Evolutionary conservation across 1,140 invertebrate species (phyloP), one percentile per base, ranked within the genome.

Genomic region (Orius laevigatus): DNA sequence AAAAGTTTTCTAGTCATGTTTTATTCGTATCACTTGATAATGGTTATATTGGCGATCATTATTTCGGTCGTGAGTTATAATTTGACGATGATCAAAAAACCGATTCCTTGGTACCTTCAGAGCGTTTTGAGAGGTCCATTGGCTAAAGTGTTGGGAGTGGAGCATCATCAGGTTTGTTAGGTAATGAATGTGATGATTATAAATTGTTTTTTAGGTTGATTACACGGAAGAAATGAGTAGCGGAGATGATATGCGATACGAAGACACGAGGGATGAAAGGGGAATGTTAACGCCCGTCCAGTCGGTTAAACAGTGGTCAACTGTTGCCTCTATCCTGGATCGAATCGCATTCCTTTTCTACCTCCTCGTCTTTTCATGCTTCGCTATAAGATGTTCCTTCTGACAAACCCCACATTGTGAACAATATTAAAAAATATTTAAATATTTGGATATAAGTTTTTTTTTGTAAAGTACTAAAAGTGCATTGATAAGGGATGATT

Each of bases 51-150:
- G 34, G 75, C 75, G 1, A 65, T 76, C 35, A 62, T 79, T n/a
- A 58, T 77, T 14, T 75, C 78, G 9, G 71, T 78, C 3, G 25
- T 71, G 6, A 75, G 79, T 8, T 67, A 79, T 16, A 74, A 75
- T 35, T 52, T 77, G 45, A 62, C 36, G 4, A 39, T 48, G 12
- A 48, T 25, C 11, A 42, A 48, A 14, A 60, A 58, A 11, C 65
- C 68, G 1, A 56, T 76, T 19, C 76, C 76, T 2, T 70, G 71
- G 55, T 62, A 66, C 18, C 57, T 78, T 0, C 72, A 68, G 58
- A 61, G 66, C 32, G 50, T 71, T 8, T 58, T 79, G 2, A 66
- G 70, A 10, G 70, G 72, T 11, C 63, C 58, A 15, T 58, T 73
- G 9, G 72, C 74, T 39, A 62, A 62, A 48, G 61, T 67, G 42